phyloP scores from a whole-genome alignment of 2,113 vertebrate genomes.

The Balaenoptera acutorostrata region DNA sequence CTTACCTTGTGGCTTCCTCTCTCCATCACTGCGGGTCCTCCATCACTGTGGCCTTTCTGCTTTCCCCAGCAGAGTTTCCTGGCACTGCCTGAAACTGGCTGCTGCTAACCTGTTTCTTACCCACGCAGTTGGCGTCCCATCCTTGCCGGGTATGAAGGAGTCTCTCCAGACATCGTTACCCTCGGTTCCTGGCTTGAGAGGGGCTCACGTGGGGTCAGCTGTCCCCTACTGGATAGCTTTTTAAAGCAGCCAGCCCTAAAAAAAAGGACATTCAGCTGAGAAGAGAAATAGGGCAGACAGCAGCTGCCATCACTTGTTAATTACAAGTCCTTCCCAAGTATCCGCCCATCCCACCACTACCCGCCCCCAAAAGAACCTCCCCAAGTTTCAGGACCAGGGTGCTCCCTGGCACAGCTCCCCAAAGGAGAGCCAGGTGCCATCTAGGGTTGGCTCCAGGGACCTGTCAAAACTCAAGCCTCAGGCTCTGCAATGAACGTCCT shows the following conservation, averaged over 20 bases:
- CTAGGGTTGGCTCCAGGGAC: background rate
- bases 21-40: background rate
- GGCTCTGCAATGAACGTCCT: background rate
- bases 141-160: background rate
- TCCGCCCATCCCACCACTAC: fast-evolving
- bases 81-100: background rate
- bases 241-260: background rate
- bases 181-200: background rate
- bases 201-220: background rate
- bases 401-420: background rate
- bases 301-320: background rate
- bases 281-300: background rate
- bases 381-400: background rate
- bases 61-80: background rate
- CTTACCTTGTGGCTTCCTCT: too few species aligned
- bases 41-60: too few species aligned
- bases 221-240: background rate
- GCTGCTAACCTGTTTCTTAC: background rate
- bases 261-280: background rate
- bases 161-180: background rate
- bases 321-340: background rate
- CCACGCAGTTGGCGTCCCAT: background rate
- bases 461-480: background rate
- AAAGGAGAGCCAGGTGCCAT: background rate
- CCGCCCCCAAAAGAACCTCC: background rate